Evolutionary conservation across 2,113 vertebrate genomes (phyloP).

Genomic region (Tragulus kanchil): DNA sequence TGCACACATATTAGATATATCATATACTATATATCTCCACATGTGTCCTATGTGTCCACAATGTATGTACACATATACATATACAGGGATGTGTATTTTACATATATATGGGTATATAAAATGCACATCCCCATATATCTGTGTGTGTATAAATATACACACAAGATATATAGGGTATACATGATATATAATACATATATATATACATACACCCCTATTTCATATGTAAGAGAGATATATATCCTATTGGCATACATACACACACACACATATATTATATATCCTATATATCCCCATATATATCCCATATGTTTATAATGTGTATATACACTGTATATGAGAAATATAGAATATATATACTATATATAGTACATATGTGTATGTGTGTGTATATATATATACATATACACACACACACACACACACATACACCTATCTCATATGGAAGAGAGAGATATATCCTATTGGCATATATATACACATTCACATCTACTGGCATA

Average conservation of each 20-base stretch:
- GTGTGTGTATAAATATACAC: too few species aligned
- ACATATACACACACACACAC: too few species aligned
- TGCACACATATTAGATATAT: not conserved
- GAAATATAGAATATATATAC: not conserved
- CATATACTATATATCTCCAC: not conserved
- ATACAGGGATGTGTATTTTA: not conserved
- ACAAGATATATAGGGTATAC: too few species aligned
- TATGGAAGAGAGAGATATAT: not conserved
- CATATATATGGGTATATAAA: not conserved
- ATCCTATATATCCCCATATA: not conserved
- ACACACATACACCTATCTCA: not conserved
- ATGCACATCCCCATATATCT: not conserved
- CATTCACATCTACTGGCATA: not conserved
- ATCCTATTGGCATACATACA: not conserved
- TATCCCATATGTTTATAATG: not conserved
- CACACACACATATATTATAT: not conserved
- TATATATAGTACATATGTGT: not conserved
- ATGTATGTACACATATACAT: not conserved
- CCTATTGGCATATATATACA: not conserved
- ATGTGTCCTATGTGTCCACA: not conserved
- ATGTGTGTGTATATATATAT: too few species aligned
- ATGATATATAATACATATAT: too few species aligned
- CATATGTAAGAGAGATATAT: not conserved
- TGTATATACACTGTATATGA: not conserved
- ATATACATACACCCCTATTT: not conserved